Base-by-base conservation (phyloP, 2,113 vertebrate genomes). In the Isichthys henryi region DNA sequence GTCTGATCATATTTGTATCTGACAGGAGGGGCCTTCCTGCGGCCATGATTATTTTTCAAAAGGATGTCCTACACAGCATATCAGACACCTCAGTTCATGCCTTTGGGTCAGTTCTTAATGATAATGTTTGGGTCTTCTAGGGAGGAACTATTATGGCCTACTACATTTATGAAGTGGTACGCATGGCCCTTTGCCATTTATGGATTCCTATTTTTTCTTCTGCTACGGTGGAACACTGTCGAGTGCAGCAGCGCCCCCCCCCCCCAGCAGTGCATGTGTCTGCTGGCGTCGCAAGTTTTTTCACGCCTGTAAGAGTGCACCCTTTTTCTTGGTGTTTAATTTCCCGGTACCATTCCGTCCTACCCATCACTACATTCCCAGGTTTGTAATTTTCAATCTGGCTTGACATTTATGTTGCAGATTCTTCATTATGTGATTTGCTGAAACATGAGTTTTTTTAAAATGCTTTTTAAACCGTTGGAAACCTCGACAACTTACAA, bases 291-390 rank as follows among this genome's bases (percentile, higher is more conserved):
- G 92, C 90, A 89, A 88, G 83, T 91, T 90, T 92, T 95, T 91
- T 93, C 52, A 31, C 92, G 93, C 93, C 86, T 1, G 91, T 91
- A 87, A 91, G 92, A 90, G 90, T 87, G 91, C 95, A 93, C 95
- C 94, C 94, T 96, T 95, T 95, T 90, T 19, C 87, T 89, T 88
- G 89, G 92, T 74, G 91, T 94, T 95, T 95, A 94, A 94, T 93
- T 92, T 35, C 56, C 13, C 4, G 0, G 4, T 35, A 0, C 19
- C 27, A 39, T 43, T 8, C 43, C 0, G 23, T 94, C 93, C 92
- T 92, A 92, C 91, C 88, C 93, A 89, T 91, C 90, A 89, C 91
- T 90, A 87, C 89, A 89, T 53, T 90, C 70, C 62, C 91, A 93
- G 92, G 91, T 89, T 91, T 91, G 91, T 92, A 92, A 90, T 88